A percentile compares a stretch with the other conserved stretches of the same genome.
These are phyloP conservation scores for Brenthis daphne DNA, from an alignment of 2,888 invertebrate species.

Conservation along the genomic window DNA sequence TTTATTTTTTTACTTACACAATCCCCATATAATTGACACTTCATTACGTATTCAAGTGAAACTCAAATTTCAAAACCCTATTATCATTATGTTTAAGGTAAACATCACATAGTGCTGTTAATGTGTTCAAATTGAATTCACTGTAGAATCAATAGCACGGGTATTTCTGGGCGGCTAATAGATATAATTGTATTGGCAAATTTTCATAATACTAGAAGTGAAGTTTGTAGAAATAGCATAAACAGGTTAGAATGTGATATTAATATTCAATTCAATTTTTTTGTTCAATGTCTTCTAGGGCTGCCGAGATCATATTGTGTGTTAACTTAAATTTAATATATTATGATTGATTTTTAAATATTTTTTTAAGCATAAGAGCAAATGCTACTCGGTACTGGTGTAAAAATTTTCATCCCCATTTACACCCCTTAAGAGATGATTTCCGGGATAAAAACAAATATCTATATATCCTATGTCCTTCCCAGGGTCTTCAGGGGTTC, in stretches of 20 bases:
- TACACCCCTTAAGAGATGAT: no score
- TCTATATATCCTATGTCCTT: no score
- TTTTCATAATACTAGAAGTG: conserved; percentile 45
- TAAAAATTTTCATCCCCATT: no score
- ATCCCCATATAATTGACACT: conserved; percentile 38
- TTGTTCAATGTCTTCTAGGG: no score
- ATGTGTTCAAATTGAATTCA: conserved; percentile 67
- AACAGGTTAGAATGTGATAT: background rate
- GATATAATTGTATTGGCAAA: conserved; percentile 61
- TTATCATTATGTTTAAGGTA: conserved; percentile 42
- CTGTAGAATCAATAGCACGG: conserved; percentile 55
- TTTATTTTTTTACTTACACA: background rate
- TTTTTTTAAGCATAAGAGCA: no score
- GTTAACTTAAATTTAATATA: no score
- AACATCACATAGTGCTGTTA: conserved; percentile 52
- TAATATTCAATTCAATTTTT: background rate
- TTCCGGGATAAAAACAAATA: no score
- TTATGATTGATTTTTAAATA: no score
- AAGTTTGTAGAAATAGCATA: conserved; percentile 25
- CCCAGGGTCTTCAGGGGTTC: no score
- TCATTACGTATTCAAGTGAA: conserved; percentile 50
- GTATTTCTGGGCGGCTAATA: conserved; percentile 49
- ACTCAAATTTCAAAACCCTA: conserved; percentile 46
- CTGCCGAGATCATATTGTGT: no score
- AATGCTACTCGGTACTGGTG: no score